Base-by-base conservation (phyloP, 2,113 vertebrate species). In the Pteropus alecto region DNA sequence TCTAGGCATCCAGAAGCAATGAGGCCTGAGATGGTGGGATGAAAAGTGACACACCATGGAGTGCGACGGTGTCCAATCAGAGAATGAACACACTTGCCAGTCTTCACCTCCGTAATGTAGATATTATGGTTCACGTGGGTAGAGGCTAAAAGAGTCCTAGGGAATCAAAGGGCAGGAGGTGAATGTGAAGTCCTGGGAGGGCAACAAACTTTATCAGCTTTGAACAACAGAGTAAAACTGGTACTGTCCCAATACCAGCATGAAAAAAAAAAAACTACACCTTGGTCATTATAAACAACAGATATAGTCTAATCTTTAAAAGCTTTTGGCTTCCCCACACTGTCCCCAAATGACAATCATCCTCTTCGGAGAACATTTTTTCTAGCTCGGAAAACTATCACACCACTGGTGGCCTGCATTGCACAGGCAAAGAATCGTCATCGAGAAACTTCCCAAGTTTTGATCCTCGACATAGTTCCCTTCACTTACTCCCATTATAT, bases 81-180 rank as follows among this genome's bases (percentile, higher is more conserved):
- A 96, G 99, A 99, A 98, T 99, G 99, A 56, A 99, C 99, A 98
- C 99, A 99, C 95, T 99, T 99, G 96, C 99, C 99, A 15, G 99
- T 99, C 99, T 99, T 99, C 98, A 99, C 99, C 97, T 99, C 99
- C 19, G 99, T 99, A 92, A 99, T 99, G 98, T 99, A 99, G 97
- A 99, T 99, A 98, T 99, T 99, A 98, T 99, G 99, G 97, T 99
- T 99, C 96, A 99, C 99, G 0, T 99, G 99, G n/a, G 99, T 99
- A 95, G 99, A 99, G 79, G 99, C 99, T 99, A 99, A 99, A 0
- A 99, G 98, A 14, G 99, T 99, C 99, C 99, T 99, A 70, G 10
- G 54, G 61, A 87, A 95, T 54, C 85, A 74, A 97, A 71, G 94
- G 97, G 14, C 56, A 33, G 87, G 8, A 65, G 95, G 60, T 46